phyloP scores from a whole-genome alignment of 2,797 vertebrate genomes.

The Pseudochirops corinnae region DNA sequence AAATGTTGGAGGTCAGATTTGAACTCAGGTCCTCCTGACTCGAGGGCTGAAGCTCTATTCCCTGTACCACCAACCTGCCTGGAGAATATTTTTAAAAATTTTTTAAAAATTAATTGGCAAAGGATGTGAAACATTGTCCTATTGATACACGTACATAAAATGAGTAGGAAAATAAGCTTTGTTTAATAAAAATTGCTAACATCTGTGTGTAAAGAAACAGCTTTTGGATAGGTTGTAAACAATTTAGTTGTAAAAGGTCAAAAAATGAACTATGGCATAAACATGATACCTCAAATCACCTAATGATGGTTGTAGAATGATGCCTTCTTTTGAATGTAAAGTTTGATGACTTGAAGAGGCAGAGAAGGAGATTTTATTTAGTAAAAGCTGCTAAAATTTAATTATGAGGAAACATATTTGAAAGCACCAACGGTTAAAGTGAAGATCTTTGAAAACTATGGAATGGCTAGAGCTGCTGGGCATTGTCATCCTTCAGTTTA shows the following conservation, averaged over 20 bases:
- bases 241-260: background rate
- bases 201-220: background rate
- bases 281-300: background rate
- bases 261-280: background rate
- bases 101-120: background rate
- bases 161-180: background rate
- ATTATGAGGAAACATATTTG: background rate
- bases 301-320: background rate
- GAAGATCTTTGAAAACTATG: background rate
- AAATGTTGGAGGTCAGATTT: no score
- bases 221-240: background rate
- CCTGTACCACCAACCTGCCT: no score
- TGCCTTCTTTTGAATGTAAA: background rate
- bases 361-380: background rate
- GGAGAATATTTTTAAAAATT: background rate
- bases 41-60: no score
- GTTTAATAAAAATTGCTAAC: background rate
- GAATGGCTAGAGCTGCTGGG: background rate
- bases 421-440: background rate
- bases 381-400: background rate
- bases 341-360: background rate
- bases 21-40: no score
- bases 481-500: background rate
- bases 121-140: background rate
- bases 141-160: background rate